Evolutionary conservation across 1,140 invertebrate species (phyloP).

Genomic region (Lutraria rhynchaena): DNA sequence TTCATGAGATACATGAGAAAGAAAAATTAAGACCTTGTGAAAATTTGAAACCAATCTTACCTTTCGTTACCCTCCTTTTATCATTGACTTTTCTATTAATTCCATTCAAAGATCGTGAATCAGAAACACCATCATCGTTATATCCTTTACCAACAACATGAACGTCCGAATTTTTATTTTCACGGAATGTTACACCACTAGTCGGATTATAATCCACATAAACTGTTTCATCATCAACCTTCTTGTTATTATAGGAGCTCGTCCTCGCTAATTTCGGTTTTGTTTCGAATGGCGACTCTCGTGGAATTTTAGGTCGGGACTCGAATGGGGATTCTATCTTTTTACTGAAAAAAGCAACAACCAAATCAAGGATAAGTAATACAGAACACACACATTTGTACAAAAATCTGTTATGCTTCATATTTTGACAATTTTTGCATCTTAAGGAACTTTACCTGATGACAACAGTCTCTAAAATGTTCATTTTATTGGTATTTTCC

Average conservation of each 20-base stretch:
- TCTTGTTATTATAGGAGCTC: slow-evolving; percentile 66
- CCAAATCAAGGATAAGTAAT: too few species aligned
- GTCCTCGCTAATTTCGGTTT: slow-evolving; percentile 73
- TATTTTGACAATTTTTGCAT: too few species aligned
- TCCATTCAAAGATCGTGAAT: slow-evolving; percentile 48
- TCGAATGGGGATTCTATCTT: slow-evolving; percentile 71
- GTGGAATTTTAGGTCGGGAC: slow-evolving; percentile 56
- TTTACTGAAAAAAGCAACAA: slow-evolving; percentile 64
- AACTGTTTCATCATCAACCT: slow-evolving; percentile 58
- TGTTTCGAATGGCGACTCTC: slow-evolving; percentile 69
- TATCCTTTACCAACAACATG: slow-evolving; percentile 80
- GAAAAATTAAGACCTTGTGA: neutral
- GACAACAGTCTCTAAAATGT: too few species aligned
- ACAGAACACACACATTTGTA: too few species aligned
- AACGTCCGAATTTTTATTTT: slow-evolving; percentile 79
- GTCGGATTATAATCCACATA: slow-evolving; percentile 77
- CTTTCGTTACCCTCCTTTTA: slow-evolving; percentile 67
- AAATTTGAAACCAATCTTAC: too few species aligned
- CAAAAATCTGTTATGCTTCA: too few species aligned
- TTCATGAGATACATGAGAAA: neutral
- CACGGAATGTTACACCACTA: slow-evolving; percentile 80
- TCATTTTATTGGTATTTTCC: too few species aligned
- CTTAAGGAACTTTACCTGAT: too few species aligned
- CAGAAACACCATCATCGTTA: slow-evolving; percentile 70
- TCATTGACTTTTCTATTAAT: slow-evolving; percentile 61